Conservation (phyloP, 2,113 vertebrate genomes). For the Xiphorhynchus elegans region DNA sequence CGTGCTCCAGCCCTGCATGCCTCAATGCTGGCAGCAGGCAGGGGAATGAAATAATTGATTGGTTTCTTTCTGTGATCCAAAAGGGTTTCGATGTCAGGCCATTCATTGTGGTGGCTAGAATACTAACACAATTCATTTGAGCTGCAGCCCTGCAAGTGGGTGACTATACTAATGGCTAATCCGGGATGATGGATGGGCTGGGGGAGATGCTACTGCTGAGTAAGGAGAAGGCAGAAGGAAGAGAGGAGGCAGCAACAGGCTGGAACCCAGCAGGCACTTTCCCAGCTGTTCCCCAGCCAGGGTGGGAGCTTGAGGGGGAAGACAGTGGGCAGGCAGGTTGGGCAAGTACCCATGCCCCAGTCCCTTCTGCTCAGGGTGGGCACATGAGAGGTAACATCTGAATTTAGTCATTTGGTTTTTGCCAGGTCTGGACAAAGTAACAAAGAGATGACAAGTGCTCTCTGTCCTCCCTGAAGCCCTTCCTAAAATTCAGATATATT, state of each 20-base stretch:
- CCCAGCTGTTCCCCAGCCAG: background rate
- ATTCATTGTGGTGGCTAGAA: slow-evolving; percentile 65
- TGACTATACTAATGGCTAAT: slow-evolving; percentile 71
- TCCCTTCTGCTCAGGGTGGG: background rate
- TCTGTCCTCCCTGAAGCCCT: background rate
- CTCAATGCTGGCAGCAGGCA: slow-evolving; percentile 41
- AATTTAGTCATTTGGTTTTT: background rate
- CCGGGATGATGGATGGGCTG: slow-evolving; percentile 67
- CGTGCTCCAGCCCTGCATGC: background rate
- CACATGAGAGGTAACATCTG: background rate
- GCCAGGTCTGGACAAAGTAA: background rate
- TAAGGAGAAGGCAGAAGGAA: slow-evolving; percentile 43
- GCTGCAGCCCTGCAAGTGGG: slow-evolving; percentile 63
- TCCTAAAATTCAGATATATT: background rate
- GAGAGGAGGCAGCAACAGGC: slow-evolving; percentile 11
- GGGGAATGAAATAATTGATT: slow-evolving; percentile 70
- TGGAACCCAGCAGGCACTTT: background rate
- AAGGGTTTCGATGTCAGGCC: slow-evolving; percentile 68
- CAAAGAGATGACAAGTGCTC: background rate
- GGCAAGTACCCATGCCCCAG: fast-evolving
- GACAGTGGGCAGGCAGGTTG: background rate
- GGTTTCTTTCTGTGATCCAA: slow-evolving; percentile 59
- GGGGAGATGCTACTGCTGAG: slow-evolving; percentile 66
- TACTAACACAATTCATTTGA: slow-evolving; percentile 70
- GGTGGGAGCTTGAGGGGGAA: background rate